Evolutionary conservation across 2,113 vertebrate species (phyloP).

Genomic region (Osmerus eperlanus): DNA sequence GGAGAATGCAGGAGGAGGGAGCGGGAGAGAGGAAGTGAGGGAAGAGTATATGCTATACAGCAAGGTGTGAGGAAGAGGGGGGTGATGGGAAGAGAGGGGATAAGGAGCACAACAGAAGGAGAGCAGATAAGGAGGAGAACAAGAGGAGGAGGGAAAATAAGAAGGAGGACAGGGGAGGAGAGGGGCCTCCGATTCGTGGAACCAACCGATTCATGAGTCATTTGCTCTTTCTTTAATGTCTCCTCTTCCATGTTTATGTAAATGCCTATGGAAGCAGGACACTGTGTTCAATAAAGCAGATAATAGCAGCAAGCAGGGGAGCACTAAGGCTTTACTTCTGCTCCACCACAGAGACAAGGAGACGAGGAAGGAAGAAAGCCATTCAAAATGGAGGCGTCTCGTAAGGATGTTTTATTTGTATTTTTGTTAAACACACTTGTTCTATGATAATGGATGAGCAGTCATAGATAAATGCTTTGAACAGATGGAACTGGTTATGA

Average conservation of each 20-base stretch:
- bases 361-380: neutral
- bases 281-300: conserved; percentile 79
- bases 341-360: conserved; percentile 19
- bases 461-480: too few species aligned
- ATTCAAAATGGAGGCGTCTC: neutral
- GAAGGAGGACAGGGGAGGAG: conserved; percentile 75
- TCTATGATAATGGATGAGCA: too few species aligned
- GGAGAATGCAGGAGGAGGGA: neutral
- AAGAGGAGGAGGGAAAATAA: conserved; percentile 26
- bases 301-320: conserved; percentile 65
- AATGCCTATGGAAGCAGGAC: conserved; percentile 77
- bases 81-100: conserved; percentile 20
- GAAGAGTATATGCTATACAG: neutral
- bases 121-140: conserved; percentile 12
- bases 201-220: conserved; percentile 82
- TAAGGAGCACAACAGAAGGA: neutral
- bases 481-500: too few species aligned
- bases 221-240: conserved; percentile 90
- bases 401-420: too few species aligned
- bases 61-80: neutral
- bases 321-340: conserved; percentile 43
- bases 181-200: conserved; percentile 62
- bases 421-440: too few species aligned
- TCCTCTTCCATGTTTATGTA: conserved; percentile 84
- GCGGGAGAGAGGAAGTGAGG: neutral